Evolutionary conservation across 2,797 vertebrate species (phyloP).

Genomic region (Bradypodion pumilum): DNA sequence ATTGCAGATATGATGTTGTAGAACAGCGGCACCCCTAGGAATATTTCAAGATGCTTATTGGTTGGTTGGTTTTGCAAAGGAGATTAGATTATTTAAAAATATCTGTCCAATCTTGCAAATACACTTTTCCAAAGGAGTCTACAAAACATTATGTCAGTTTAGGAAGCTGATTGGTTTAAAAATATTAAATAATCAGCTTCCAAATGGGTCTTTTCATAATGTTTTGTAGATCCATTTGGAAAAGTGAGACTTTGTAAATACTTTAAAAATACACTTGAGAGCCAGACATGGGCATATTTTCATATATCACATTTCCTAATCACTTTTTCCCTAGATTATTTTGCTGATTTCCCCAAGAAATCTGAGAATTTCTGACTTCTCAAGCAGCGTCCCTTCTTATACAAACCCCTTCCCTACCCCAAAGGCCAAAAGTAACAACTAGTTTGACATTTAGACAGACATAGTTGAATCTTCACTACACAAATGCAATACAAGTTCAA

Average conservation of each 20-base stretch:
- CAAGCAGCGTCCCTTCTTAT: not conserved
- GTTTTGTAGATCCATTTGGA: not conserved
- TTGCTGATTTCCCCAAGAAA: not conserved
- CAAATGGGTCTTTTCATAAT: not conserved
- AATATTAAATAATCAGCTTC: not conserved
- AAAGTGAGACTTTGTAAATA: not conserved
- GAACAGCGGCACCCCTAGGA: too few relatives aligned
- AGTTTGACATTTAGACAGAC: not conserved
- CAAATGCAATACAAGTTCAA: not conserved
- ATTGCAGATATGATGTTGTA: too few relatives aligned
- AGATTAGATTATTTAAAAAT: too few relatives aligned
- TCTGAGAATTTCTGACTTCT: not conserved
- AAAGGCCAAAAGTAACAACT: not conserved
- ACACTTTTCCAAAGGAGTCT: too few relatives aligned
- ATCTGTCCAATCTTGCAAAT: too few relatives aligned
- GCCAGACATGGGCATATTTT: not conserved
- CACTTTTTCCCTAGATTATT: not conserved
- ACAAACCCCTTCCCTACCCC: not conserved
- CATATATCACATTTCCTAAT: not conserved
- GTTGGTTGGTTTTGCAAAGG: not conserved
- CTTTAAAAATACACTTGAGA: not conserved
- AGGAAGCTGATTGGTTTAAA: not conserved
- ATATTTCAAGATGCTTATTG: not conserved
- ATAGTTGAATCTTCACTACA: not conserved
- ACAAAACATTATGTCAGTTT: too few relatives aligned